A percentile compares a stretch with the other conserved stretches of the same genome.
Conservation (phyloP, 1,140 invertebrate species). For the Teleogryllus occipitalis region DNA sequence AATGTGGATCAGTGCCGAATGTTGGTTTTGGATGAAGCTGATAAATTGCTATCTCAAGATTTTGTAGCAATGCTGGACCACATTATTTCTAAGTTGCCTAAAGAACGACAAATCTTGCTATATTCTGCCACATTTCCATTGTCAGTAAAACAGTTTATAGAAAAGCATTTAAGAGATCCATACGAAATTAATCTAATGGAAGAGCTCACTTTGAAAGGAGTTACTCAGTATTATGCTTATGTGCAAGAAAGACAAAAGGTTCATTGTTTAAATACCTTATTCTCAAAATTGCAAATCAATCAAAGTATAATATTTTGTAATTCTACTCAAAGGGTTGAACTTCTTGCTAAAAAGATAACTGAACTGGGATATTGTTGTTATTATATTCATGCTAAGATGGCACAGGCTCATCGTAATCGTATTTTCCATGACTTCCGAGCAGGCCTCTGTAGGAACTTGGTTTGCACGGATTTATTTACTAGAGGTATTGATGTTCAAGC, state of each 20-base stretch:
- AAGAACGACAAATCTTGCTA: conserved; percentile 92
- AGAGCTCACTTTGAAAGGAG: conserved; percentile 96
- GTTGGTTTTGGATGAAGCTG: conserved; percentile 96
- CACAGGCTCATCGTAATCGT: conserved; percentile 92
- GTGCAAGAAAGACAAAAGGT: conserved; percentile 99
- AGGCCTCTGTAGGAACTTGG: conserved; percentile 94
- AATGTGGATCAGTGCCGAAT: conserved; percentile 93
- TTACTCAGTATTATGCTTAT: conserved; percentile 99
- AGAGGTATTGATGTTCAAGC: conserved; percentile 99
- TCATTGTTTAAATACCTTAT: conserved; percentile 98
- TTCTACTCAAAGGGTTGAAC: conserved; percentile 96
- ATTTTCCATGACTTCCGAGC: conserved; percentile 99
- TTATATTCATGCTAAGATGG: conserved; percentile 99
- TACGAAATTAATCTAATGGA: conserved; percentile 99
- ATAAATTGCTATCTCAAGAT: conserved; percentile 97
- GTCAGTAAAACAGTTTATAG: conserved; percentile 99
- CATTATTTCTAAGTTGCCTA: conserved; percentile 88
- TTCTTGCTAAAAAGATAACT: conserved; percentile 98
- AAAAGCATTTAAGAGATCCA: conserved; percentile 90
- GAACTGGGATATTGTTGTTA: conserved; percentile 99
- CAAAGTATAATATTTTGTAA: conserved; percentile 99
- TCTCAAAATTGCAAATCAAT: conserved; percentile 99
- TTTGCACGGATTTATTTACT: conserved; percentile 92
- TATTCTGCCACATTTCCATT: conserved; percentile 99
- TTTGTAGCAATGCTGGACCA: conserved; percentile 98